phyloP scores from a whole-genome alignment of 1,140 invertebrate species.

The Vanessa tameamea region DNA sequence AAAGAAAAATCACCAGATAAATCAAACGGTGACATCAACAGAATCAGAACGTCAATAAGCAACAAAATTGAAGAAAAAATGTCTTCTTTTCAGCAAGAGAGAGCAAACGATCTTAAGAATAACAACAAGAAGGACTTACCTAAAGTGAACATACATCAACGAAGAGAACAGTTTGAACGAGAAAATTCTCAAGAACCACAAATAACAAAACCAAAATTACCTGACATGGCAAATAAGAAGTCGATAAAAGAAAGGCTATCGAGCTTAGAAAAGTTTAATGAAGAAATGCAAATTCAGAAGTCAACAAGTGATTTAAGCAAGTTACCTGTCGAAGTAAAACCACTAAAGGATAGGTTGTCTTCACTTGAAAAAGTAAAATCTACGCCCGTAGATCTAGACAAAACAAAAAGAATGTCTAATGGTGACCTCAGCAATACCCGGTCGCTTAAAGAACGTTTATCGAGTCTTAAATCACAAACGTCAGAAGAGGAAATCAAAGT shows the following conservation, averaged over 20 bases:
- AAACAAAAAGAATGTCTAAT: constrained; percentile 76
- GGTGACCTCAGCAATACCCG: constrained; percentile 75
- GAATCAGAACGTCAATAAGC: constrained; percentile 73
- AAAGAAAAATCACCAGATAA: constrained; percentile 76
- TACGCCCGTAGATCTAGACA: constrained; percentile 69
- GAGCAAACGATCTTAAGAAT: constrained; percentile 65
- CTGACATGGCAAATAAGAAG: constrained; percentile 83
- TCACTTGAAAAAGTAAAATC: constrained; percentile 83
- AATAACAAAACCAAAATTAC: constrained; percentile 77
- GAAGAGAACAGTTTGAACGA: constrained; percentile 91
- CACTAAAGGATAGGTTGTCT: constrained; percentile 83
- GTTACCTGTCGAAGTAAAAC: constrained; percentile 83
- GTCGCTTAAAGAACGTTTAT: constrained; percentile 81
- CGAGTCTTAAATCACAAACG: constrained; percentile 81
- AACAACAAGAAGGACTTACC: constrained; percentile 83
- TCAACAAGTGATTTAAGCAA: constrained; percentile 76
- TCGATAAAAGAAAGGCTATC: constrained; percentile 87
- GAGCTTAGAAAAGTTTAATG: constrained; percentile 82
- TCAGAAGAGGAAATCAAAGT: constrained; percentile 75
- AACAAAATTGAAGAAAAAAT: constrained; percentile 81
- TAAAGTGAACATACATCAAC: constrained; percentile 90
- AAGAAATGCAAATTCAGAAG: constrained; percentile 71
- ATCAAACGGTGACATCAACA: constrained; percentile 73
- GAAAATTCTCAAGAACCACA: constrained; percentile 78
- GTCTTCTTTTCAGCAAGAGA: constrained; percentile 76